A percentile compares a stretch with the other conserved stretches of the same genome.
Evolutionary conservation across 2,888 invertebrate species (phyloP).

Genomic region (Iphiclides podalirius): DNA sequence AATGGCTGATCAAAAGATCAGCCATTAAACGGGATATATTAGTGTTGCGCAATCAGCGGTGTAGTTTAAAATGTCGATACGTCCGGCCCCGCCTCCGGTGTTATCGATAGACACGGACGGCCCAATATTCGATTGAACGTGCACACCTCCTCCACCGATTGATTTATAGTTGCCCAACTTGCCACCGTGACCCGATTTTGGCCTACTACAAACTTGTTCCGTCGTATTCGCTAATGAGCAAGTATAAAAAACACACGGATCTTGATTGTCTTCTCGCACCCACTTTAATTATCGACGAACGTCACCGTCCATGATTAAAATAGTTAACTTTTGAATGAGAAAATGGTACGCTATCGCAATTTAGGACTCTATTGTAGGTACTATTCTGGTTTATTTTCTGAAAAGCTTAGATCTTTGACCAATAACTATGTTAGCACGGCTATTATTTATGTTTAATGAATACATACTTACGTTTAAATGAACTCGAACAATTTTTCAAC

Average conservation of each 20-base stretch:
- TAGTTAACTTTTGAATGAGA: not conserved
- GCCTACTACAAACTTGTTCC: conserved; percentile 16
- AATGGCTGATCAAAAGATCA: too few relatives aligned
- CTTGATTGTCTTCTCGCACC: conserved; percentile 15
- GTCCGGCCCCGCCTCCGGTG: conserved; percentile 32
- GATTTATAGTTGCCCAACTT: conserved; percentile 35
- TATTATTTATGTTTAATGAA: too few relatives aligned
- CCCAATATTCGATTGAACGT: conserved; percentile 30
- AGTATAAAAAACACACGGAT: conserved; percentile 7
- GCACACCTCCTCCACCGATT: conserved; percentile 30
- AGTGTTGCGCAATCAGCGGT: conserved; percentile 18
- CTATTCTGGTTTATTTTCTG: not conserved
- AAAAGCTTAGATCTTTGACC: too few relatives aligned
- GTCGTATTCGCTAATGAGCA: conserved; percentile 17
- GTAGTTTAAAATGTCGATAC: conserved; percentile 32
- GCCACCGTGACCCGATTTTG: conserved; percentile 31
- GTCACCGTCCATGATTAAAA: not conserved
- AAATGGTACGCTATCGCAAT: not conserved
- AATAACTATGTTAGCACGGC: too few relatives aligned
- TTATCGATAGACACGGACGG: conserved; percentile 29
- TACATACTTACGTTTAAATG: too few relatives aligned
- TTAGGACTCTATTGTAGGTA: not conserved
- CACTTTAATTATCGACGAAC: conserved; percentile 8
- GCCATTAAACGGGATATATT: conserved; percentile 3
- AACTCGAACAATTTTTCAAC: too few relatives aligned